A percentile compares a stretch with the other conserved stretches of the same genome.
phyloP scores from a whole-genome alignment of 1,140 invertebrate genomes.

The Portunus trituberculatus region DNA sequence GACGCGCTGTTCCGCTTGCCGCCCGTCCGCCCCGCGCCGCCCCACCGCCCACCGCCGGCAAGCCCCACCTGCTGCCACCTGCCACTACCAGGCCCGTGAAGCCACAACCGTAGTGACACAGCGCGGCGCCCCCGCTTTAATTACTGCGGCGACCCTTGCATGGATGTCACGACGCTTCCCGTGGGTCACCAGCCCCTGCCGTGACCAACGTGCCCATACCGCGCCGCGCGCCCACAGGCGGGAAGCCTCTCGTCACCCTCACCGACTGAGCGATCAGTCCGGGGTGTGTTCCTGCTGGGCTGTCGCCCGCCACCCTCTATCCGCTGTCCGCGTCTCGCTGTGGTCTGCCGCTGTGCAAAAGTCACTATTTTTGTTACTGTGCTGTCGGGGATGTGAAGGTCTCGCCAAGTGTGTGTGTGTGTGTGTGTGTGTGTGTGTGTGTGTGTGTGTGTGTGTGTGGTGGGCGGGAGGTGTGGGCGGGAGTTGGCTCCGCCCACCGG shows the following conservation, averaged over 20 bases:
- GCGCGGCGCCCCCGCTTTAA: conserved; percentile 3
- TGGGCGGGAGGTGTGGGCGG: conserved; percentile 13
- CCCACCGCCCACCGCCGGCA: neutral
- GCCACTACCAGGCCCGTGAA: neutral
- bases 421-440: conserved; percentile 55
- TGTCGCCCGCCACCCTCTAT: neutral
- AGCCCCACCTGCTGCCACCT: conserved; percentile 46
- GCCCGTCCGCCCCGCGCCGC: conserved; percentile 55
- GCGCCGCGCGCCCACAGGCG: neutral
- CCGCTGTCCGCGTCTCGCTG: neutral
- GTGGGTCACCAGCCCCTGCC: neutral
- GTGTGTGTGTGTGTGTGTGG: conserved; percentile 41
- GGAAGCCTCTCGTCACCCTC: neutral
- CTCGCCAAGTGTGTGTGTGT: conserved; percentile 2
- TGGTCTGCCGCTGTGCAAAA: neutral
- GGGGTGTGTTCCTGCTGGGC: neutral
- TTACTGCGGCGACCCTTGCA: neutral
- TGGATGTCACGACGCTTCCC: neutral
- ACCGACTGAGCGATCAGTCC: neutral
- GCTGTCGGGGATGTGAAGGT: neutral
- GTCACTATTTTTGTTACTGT: conserved; percentile 18
- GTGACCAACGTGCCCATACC: neutral
- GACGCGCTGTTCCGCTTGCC: conserved; percentile 54
- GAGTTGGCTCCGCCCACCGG: conserved; percentile 67
- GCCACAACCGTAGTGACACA: neutral